Evolutionary conservation across 2,113 vertebrate genomes (phyloP), one percentile per base, ranked within the genome.

Genomic region (Hydropotes inermis): DNA sequence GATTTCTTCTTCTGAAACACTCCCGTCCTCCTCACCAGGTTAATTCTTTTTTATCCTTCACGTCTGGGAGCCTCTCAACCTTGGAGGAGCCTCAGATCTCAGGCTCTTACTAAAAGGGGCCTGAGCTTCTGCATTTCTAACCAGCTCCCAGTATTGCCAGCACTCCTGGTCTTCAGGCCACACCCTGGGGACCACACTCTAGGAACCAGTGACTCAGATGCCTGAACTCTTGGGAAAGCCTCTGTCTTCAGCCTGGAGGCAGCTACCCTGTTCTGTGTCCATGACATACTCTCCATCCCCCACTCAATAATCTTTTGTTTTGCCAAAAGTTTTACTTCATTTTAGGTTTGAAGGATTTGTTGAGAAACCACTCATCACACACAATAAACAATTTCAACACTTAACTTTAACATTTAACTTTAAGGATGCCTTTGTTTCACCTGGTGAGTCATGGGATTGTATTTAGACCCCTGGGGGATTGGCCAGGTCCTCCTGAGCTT

Each of bases 231-330:
- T 43, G 39, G 54, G 39, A 28, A 45, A 7, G 5, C 58, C 52
- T 86, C 27, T 17, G 45, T 30, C 15, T 9, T 13, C 17, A 1
- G 2, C 8, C 11, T 52, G 25, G 15, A 86, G 64, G 74, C 52
- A 25, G 47, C 74, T 4, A 11, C 25, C n/a, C 54, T 2, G 3
- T 39, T 82, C 36, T 6, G 23, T 33, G 52, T 14, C 43, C 6
- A 1, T 10, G 6, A 64, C 36, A 13, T 25, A 4, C 17, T 12
- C 19, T 12, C 0, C 0, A 3, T 1, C 5, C 43, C 52, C 27
- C 1, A 23, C 7, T 33, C 43, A n/a, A 6, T 6, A 28, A 39
- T 70, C 5, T 23, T 74, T 25, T 27, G 70, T 43, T 76, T 76
- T 27, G 12, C 23, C 70, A 27, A 27, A 76, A 76, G 70, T 27